Base-by-base conservation (phyloP, 2,888 invertebrate species). In the Brachycybe producta region DNA sequence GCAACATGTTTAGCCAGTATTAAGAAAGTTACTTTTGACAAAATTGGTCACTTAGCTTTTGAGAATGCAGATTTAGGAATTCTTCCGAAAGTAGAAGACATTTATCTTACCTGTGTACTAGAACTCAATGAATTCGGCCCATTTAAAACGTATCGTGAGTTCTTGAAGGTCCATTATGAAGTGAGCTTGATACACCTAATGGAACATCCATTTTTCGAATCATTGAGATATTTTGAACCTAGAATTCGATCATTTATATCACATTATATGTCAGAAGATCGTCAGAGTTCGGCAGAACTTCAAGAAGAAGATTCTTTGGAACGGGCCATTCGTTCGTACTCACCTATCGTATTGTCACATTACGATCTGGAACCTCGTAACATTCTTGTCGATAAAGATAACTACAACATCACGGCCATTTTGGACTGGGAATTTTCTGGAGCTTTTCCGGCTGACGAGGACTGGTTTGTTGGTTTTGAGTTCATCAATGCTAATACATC, bases 361-460 rank as follows among this genome's bases (percentile, higher is more conserved):
- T 41, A 41, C 41, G 41, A 41, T 26, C 23, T 41, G 41, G 41
- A 41, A 26, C 41, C 41, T 17, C 19, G 41, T 15, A 41, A 41
- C 26, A 17, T 41, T 17, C 13, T 41, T 23, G 41, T 41, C 24
- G 32, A 32, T n/a, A 26, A 41, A 11, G 41, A 23, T n/a, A 7
- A 26, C 23, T 23, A 26, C 23, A 26, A 23, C 21, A 17, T 41
- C 23, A 41, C 41, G 23, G 41, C 21, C 41, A 7, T 41, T 15
- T n/a, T 41, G 41, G 41, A 41, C n/a, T 41, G 41, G 41, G 41
- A 41, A 26, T 41, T 41, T 13, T 3, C 41, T 26, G 41, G 41
- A 5, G 21, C 41, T 8, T 41, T 41, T 41, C 41, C 41, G 8
- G 41, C 21, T 5, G 23, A 41, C 24, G 41, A 21, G 41, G 41